Base-by-base conservation (phyloP, 2,797 vertebrate species). In the Phyllotis vaccarum region DNA sequence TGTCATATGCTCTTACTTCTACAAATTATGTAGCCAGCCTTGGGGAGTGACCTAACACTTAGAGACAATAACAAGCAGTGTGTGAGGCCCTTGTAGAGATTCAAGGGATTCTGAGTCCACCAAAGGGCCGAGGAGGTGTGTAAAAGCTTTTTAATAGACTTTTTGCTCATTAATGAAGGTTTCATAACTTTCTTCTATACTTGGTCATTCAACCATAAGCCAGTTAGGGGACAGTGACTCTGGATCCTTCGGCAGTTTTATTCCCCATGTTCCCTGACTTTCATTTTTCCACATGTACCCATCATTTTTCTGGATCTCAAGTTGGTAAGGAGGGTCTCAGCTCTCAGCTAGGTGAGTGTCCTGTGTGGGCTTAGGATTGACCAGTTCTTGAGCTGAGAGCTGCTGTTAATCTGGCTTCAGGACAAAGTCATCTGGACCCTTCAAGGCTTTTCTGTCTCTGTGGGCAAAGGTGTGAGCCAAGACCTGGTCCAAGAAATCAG, bases 141-240 rank as follows among this genome's bases (percentile, higher is more conserved):
- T 21, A 49, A 16, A 76, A 86, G 31, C 70, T 95, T 82, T 85
- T 79, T 70, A 87, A 75, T 92, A 79, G 43, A 40, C 86, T 40
- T 76, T 74, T 66, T 89, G 1, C 16, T 29, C 29, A 24, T 85
- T 95, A 83, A 74, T 96, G 60, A 80, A 81, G 21, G 19, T 87
- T 68, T 6, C 1, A 9, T 79, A 90, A 43, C 64, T 87, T 21
- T 85, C 17, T 72, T 94, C 6, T 2, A 0, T 85, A 31, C 75
- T 91, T 87, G 79, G 62, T n/a, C 75, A 46, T 92, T 92, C 93
- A 80, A 34, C 14, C 14, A 9, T 83, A 76, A 92, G 31, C 49
- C 49, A 80, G 46, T 37, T 81, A 86, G 34, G 34, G 60, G 46
- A 34, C 22, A 92, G 70, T 43, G 34, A 74, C 86, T 75, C 34